These are phyloP conservation scores for Tachycineta bicolor DNA, from an alignment of 2,113 vertebrate genomes.

Conservation along the genomic window DNA sequence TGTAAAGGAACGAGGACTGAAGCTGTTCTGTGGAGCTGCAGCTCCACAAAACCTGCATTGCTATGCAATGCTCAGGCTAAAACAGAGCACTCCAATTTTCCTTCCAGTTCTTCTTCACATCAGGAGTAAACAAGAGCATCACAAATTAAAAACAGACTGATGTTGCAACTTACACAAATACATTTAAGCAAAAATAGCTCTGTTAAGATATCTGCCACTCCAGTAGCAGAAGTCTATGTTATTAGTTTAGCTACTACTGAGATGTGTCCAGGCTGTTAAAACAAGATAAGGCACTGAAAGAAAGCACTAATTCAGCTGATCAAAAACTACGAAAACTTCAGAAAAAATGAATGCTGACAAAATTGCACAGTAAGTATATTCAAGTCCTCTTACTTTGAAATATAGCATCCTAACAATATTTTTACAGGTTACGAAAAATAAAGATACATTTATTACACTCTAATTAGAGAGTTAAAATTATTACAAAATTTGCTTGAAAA, in stretches of 20 bases:
- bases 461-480: background rate
- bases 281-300: background rate
- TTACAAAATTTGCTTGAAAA: background rate
- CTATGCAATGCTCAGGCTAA: background rate
- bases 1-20: background rate
- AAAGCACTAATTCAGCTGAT: background rate
- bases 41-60: background rate
- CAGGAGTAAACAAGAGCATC: background rate
- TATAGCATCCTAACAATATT: background rate
- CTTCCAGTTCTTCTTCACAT: background rate
- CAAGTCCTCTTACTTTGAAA: background rate
- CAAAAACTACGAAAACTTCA: background rate
- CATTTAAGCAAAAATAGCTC: too few species aligned
- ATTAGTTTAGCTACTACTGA: background rate
- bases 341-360: background rate
- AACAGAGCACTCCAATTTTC: background rate
- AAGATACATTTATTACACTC: background rate
- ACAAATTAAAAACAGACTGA: background rate
- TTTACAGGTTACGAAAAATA: background rate
- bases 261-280: background rate
- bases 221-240: background rate
- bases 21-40: background rate
- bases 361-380: background rate
- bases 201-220: background rate
- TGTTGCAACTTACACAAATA: background rate